Evolutionary conservation across 2,888 invertebrate species (phyloP).

Genomic region (Acleris laterana): DNA sequence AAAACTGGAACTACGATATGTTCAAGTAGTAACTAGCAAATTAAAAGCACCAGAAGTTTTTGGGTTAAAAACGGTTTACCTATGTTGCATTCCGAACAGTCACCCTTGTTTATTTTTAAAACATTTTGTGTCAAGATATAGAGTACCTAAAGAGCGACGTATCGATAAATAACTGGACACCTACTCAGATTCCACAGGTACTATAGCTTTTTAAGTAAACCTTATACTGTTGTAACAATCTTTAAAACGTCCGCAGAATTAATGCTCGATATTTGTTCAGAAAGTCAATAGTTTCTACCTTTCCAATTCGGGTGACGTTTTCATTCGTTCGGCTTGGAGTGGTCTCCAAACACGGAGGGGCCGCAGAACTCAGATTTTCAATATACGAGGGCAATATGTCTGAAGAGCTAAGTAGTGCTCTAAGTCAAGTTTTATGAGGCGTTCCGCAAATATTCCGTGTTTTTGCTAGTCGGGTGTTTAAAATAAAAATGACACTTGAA

Average conservation of each 20-base stretch:
- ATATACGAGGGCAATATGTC: slow-evolving; percentile 43
- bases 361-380: slow-evolving; percentile 35
- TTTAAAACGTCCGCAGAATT: slow-evolving; percentile 31
- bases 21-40: too few species aligned
- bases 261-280: slow-evolving; percentile 21
- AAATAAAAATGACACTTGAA: not conserved
- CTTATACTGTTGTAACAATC: not conserved
- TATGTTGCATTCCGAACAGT: too few species aligned
- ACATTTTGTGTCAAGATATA: too few species aligned
- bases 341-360: slow-evolving; percentile 36
- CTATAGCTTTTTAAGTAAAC: not conserved
- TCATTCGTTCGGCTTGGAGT: slow-evolving; percentile 34
- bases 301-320: slow-evolving; percentile 37
- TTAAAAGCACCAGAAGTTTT: too few species aligned
- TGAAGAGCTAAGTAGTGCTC: slow-evolving; percentile 33
- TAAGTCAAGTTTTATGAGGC: slow-evolving; percentile 46
- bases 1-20: too few species aligned
- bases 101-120: too few species aligned
- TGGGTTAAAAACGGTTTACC: too few species aligned
- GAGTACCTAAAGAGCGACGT: too few species aligned
- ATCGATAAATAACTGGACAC: too few species aligned
- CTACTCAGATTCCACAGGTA: too few species aligned
- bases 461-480: slow-evolving; percentile 25
- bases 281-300: slow-evolving; percentile 36
- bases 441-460: slow-evolving; percentile 36